These are phyloP conservation scores for Tillus elongatus DNA, from an alignment of 2,888 invertebrate species.

Conservation along the genomic window DNA sequence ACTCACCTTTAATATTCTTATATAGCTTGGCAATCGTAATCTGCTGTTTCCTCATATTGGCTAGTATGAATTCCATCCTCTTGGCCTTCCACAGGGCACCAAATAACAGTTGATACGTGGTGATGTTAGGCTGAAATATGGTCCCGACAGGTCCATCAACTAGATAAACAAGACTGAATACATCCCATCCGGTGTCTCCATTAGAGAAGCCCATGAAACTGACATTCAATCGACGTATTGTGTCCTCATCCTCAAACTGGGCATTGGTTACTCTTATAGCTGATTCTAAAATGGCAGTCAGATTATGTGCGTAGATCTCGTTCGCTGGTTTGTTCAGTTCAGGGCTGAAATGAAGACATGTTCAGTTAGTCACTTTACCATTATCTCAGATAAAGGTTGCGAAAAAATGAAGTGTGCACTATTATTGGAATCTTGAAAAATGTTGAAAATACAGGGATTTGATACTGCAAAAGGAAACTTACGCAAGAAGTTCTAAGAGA, in stretches of 20 bases:
- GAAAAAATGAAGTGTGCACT: background rate
- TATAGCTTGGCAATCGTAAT: conserved; percentile 64
- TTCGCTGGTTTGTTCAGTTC: conserved; percentile 82
- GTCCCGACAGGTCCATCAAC: conserved; percentile 84
- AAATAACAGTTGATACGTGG: conserved; percentile 75
- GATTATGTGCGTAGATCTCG: conserved; percentile 78
- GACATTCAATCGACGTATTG: conserved; percentile 79
- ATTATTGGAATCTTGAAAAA: background rate
- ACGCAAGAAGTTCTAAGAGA: conserved; percentile 86
- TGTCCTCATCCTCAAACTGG: conserved; percentile 86
- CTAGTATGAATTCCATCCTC: conserved; percentile 77
- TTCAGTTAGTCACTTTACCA: no score
- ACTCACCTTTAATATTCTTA: conserved; percentile 57
- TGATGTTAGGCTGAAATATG: conserved; percentile 63
- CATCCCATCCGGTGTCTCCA: conserved; percentile 83
- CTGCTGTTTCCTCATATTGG: conserved; percentile 75
- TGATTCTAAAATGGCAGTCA: conserved; percentile 75
- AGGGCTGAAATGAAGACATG: conserved; percentile 53
- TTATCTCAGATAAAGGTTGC: background rate
- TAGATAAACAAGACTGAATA: conserved; percentile 78
- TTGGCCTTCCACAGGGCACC: conserved; percentile 84
- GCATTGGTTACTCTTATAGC: conserved; percentile 88
- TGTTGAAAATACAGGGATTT: background rate
- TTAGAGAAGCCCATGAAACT: conserved; percentile 41
- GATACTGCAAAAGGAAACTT: conserved; percentile 38